A percentile compares a stretch with the other conserved stretches of the same genome.
These are phyloP conservation scores for Alcedo quadribrachys DNA, from an alignment of 2,797 vertebrate species.

Conservation along the genomic window DNA sequence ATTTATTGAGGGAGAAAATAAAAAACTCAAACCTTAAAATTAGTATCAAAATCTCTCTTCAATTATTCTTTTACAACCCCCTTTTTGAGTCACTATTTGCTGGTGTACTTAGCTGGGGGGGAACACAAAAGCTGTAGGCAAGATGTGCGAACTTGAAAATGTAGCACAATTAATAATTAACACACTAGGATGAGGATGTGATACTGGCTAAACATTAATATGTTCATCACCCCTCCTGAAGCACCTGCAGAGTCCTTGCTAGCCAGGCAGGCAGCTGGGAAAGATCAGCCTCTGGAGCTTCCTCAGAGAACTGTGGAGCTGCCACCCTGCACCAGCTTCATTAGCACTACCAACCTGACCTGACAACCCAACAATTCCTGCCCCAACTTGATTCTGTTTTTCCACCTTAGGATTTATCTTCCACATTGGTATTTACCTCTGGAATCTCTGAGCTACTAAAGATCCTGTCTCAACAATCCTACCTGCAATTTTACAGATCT, in stretches of 20 bases:
- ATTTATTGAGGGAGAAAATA: background rate
- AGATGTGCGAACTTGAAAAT: background rate
- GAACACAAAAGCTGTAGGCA: background rate
- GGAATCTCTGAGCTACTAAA: background rate
- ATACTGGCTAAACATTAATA: background rate
- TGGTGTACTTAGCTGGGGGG: background rate
- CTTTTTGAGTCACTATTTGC: background rate
- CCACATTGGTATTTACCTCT: background rate
- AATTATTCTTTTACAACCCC: background rate
- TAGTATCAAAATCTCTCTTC: background rate
- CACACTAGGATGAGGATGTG: background rate
- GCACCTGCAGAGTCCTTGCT: background rate
- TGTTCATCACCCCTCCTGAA: background rate
- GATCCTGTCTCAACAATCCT: background rate
- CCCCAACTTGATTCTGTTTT: background rate
- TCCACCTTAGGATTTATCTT: background rate
- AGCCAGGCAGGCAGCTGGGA: background rate
- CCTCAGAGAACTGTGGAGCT: background rate
- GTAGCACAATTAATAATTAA: background rate
- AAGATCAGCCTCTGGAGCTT: background rate
- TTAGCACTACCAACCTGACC: background rate
- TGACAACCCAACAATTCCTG: background rate
- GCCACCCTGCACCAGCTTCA: background rate
- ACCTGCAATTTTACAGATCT: background rate
- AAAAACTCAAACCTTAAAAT: background rate